Evolutionary conservation across 2,113 vertebrate genomes (phyloP).

Genomic region (Phalacrocorax brasilianus): DNA sequence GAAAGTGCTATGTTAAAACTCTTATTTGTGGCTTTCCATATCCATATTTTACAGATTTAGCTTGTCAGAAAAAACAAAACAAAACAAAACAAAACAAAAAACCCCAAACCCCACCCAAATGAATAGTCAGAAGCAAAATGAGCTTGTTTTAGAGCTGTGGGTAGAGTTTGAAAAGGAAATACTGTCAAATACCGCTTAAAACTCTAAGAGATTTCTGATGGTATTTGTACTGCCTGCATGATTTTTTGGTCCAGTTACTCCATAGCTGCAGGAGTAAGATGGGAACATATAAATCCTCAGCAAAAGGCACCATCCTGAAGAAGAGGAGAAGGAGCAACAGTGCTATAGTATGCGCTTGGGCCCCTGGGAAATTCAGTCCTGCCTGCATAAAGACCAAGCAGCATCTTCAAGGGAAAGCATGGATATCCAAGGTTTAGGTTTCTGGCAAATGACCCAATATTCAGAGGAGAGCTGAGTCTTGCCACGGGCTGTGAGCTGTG

Average conservation of each 20-base stretch:
- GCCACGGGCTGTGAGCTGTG: accelerated
- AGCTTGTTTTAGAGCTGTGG: neutral
- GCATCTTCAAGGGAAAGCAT: neutral
- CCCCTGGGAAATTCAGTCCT: neutral
- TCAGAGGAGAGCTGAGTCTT: neutral
- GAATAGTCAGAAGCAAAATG: neutral
- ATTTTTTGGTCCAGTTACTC: neutral
- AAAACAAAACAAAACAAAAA: neutral
- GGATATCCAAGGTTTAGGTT: neutral
- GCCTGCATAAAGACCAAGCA: neutral
- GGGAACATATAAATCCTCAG: neutral
- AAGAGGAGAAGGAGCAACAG: neutral
- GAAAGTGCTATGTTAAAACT: neutral
- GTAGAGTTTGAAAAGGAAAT: neutral
- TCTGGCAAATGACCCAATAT: neutral
- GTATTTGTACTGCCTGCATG: neutral
- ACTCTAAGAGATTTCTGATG: neutral
- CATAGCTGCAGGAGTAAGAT: neutral
- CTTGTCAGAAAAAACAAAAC: neutral
- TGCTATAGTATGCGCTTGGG: neutral
- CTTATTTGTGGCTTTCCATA: neutral
- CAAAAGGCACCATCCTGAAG: neutral
- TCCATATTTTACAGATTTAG: neutral
- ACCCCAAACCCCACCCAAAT: neutral
- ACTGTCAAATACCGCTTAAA: neutral